Evolutionary conservation across 2,797 vertebrate species (phyloP).

Genomic region (Lutra lutra): DNA sequence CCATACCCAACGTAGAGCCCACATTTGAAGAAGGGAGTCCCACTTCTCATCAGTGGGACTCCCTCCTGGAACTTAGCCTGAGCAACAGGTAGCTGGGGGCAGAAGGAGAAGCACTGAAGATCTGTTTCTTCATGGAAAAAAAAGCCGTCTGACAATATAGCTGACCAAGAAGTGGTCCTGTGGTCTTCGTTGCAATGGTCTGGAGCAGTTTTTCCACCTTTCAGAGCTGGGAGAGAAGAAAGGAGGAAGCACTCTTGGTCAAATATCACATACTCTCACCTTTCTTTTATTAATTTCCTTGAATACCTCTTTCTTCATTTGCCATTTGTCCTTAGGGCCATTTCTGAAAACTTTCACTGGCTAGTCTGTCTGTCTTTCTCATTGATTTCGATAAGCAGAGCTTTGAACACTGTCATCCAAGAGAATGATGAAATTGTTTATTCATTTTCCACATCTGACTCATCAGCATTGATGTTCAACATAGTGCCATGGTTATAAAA

Average conservation of each 20-base stretch:
- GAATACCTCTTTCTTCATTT: not conserved
- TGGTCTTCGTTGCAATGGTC: not conserved
- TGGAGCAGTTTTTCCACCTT: not conserved
- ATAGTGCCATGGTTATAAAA: not conserved
- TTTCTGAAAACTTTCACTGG: not conserved
- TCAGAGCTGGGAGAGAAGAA: not conserved
- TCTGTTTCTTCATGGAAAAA: not conserved
- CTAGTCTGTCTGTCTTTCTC: not conserved
- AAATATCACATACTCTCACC: not conserved
- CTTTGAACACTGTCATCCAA: not conserved
- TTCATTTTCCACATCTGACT: not conserved
- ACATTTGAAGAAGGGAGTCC: not conserved
- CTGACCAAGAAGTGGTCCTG: not conserved
- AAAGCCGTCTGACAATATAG: not conserved
- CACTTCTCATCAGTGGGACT: not conserved
- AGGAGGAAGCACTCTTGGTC: not conserved
- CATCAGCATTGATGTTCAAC: not conserved
- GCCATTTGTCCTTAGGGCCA: not conserved
- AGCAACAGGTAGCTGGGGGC: not conserved
- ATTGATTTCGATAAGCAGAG: not conserved
- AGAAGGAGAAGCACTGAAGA: not conserved
- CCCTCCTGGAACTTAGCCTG: not conserved
- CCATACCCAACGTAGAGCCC: not conserved
- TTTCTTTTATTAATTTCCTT: not conserved
- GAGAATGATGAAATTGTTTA: not conserved